These are phyloP conservation scores for Globodera ellingtonae DNA, from an alignment of 1,140 invertebrate genomes.

Conservation along the genomic window DNA sequence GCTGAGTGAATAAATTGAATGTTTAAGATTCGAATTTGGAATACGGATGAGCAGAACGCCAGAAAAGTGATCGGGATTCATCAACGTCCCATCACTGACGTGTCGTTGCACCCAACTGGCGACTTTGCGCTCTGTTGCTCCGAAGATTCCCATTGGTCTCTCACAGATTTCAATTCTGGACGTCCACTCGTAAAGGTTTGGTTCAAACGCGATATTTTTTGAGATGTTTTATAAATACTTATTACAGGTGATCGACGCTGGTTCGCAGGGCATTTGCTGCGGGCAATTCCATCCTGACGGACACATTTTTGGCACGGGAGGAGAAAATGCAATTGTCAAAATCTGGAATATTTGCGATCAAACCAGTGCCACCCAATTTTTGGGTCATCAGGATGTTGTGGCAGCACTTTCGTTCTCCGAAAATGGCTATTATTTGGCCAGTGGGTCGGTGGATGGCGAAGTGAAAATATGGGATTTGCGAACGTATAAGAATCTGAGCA, in stretches of 20 bases:
- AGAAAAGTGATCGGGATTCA: too few species aligned
- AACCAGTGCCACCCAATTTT: constrained; percentile 97
- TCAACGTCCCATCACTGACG: too few species aligned
- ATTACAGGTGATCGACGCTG: constrained; percentile 43
- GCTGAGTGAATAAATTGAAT: too few species aligned
- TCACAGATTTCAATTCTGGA: constrained; percentile 53
- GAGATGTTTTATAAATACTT: background rate
- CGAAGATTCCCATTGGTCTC: constrained; percentile 72
- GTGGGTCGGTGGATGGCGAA: constrained; percentile 92
- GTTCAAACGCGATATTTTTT: background rate
- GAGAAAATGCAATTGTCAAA: constrained; percentile 90
- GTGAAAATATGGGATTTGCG: constrained; percentile 98
- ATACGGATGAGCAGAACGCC: too few species aligned
- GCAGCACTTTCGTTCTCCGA: constrained; percentile 97
- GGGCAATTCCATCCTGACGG: constrained; percentile 99
- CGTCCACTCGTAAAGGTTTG: constrained; percentile 53
- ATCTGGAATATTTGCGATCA: constrained; percentile 99
- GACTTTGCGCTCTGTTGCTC: constrained; percentile 95
- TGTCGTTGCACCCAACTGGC: too few species aligned
- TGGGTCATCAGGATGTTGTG: constrained; percentile 88
- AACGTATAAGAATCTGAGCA: constrained; percentile 97
- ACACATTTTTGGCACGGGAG: constrained; percentile 96
- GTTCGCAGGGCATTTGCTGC: constrained; percentile 75
- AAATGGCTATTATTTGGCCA: constrained; percentile 98
- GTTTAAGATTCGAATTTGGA: too few species aligned